Evolutionary conservation across 92 coral and sea anemone species (phyloP).

Genomic region (Blastomussa wellsi): DNA sequence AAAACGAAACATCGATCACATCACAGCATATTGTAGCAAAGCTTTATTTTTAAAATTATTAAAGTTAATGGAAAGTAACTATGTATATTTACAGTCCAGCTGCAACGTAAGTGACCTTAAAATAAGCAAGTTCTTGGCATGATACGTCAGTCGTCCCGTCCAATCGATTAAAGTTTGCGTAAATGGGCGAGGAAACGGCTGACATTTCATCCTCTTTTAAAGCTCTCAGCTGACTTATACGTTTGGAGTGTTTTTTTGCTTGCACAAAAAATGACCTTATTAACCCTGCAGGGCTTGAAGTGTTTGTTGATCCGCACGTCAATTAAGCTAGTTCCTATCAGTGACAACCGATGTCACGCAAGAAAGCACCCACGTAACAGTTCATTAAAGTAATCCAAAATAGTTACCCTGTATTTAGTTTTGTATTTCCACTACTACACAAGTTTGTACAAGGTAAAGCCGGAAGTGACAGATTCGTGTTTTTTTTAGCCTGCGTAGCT

Average conservation of each 20-base stretch:
- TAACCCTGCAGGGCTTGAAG: not conserved
- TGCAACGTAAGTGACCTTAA: not conserved
- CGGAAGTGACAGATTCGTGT: not conserved
- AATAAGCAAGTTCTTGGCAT: not conserved
- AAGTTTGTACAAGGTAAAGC: not conserved
- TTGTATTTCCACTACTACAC: not conserved
- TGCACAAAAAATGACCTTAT: not conserved
- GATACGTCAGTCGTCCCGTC: not conserved
- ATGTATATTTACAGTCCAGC: conserved; percentile 11
- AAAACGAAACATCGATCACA: not conserved
- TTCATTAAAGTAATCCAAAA: not conserved
- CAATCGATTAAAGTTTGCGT: not conserved
- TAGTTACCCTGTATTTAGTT: not conserved
- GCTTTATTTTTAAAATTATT: conserved; percentile 1
- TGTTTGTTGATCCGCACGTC: not conserved
- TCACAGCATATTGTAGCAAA: not conserved
- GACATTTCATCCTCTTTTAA: not conserved
- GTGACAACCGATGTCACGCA: not conserved
- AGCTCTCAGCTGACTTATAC: not conserved
- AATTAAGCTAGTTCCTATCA: no score
- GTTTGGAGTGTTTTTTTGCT: not conserved
- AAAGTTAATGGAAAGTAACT: not conserved
- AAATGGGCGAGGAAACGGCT: not conserved
- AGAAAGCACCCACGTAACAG: not conserved
- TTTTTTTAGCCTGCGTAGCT: no score